Base-by-base conservation (phyloP, 2,888 invertebrate genomes). In the Slavum lentiscoides region DNA sequence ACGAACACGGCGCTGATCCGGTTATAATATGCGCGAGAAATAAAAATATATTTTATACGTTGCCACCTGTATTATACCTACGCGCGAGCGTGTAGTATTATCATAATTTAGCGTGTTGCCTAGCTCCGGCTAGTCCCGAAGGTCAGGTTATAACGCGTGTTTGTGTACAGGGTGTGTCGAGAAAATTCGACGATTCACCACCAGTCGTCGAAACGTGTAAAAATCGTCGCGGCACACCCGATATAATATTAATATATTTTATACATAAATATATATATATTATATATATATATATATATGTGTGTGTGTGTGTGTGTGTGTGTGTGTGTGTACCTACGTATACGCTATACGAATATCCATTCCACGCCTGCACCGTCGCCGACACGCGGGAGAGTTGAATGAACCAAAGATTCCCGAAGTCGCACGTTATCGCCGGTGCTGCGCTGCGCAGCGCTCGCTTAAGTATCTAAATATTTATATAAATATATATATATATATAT, bases 351-450 rank as follows among this genome's bases (percentile, higher is more conserved):
- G n/a, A 59, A n/a, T 19, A 59, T 61, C 61, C 61, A 61, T 23
- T 61, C 9, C 23, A 13, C 49, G 49, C 15, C 13, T 9, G 9
- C 7, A 11, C 21, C 23, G 17, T 30, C 30, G 30, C 30, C 30
- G 66, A 55, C 55, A 30, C 49, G 8, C 21, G n/a, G 30, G 30
- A 74, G 74, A 74, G 53, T 74, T 62, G 30, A 53, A 74, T 7
- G 66, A 66, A 66, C 39, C 55, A 66, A 58, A 66, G 21, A 58
- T 39, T 55, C 53, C 66, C 61, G 37, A 64, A 74, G n/a, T 21
- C 21, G 37, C 21, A 6, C 70, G 39, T 74, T 73, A 73, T 73
- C 43, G 23, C n/a, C 13, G 30, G 30, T 30, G 30, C 30, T 30
- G 30, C 4, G 13, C 19, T 9, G 21, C 1, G 43, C 13, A 4